A percentile compares a stretch with the other conserved stretches of the same genome.
Evolutionary conservation across 1,140 invertebrate species (phyloP).

Genomic region (Theocolax elegans): DNA sequence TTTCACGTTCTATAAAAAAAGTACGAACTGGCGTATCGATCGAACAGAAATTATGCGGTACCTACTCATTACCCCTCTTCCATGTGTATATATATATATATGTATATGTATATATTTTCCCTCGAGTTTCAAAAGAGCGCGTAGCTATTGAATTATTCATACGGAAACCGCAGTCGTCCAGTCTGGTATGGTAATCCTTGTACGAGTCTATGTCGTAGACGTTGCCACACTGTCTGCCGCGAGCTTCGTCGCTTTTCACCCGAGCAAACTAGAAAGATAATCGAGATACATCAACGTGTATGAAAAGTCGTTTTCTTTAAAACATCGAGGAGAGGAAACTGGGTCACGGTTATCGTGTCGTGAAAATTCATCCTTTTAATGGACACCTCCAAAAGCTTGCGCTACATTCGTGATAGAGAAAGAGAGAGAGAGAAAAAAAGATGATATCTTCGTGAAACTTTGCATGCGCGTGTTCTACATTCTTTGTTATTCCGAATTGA

Average conservation of each 20-base stretch:
- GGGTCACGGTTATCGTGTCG: slow-evolving; percentile 12
- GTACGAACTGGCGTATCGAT: neutral
- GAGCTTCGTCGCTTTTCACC: neutral
- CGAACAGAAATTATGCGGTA: slow-evolving; percentile 2
- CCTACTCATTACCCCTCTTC: slow-evolving; percentile 40
- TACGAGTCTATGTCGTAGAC: slow-evolving; percentile 15
- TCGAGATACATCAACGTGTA: slow-evolving; percentile 1
- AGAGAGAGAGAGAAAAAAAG: too few species aligned
- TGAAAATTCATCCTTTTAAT: slow-evolving; percentile 4
- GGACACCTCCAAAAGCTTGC: too few species aligned
- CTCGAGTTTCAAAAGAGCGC: slow-evolving; percentile 46
- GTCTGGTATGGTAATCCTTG: slow-evolving; percentile 46
- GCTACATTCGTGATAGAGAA: too few species aligned
- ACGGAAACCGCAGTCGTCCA: slow-evolving; percentile 47
- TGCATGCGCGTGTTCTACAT: too few species aligned
- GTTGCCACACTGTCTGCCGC: slow-evolving; percentile 42
- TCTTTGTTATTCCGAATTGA: too few species aligned
- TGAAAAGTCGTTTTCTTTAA: neutral
- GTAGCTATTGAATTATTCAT: slow-evolving; percentile 55
- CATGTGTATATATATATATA: neutral
- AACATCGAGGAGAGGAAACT: neutral
- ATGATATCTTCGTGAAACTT: too few species aligned
- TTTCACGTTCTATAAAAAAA: neutral
- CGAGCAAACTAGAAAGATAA: neutral
- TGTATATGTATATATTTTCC: slow-evolving; percentile 14